Evolutionary conservation across 1,140 invertebrate species (phyloP).

Genomic region (Belonocnema kinseyi): DNA sequence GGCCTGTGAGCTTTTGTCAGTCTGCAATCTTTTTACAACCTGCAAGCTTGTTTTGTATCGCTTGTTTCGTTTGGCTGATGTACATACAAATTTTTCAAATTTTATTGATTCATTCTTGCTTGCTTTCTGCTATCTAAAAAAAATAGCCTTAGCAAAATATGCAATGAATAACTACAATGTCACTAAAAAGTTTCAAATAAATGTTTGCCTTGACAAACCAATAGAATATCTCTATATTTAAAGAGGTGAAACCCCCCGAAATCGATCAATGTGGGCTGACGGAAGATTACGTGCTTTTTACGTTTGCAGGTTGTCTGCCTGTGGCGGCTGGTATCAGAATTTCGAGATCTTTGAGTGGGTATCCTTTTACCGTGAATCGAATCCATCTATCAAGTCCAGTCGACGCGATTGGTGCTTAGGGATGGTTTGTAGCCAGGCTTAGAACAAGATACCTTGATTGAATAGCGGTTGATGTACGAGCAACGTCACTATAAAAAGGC

Average conservation of each 20-base stretch:
- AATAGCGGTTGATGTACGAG: slow-evolving; percentile 64
- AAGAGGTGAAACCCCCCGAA: background rate
- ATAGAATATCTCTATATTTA: background rate
- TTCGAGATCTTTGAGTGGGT: slow-evolving; percentile 44
- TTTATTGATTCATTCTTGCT: too few species aligned
- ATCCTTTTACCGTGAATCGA: slow-evolving; percentile 59
- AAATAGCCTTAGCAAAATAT: too few species aligned
- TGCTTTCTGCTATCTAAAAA: too few species aligned
- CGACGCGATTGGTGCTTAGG: slow-evolving; percentile 65
- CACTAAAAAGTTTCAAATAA: background rate
- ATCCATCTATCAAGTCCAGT: slow-evolving; percentile 63
- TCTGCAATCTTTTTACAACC: too few species aligned
- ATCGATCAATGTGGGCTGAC: slow-evolving; percentile 7
- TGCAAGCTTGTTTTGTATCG: too few species aligned
- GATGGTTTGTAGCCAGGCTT: slow-evolving; percentile 61
- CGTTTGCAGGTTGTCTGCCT: slow-evolving; percentile 42
- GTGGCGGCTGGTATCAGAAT: slow-evolving; percentile 44
- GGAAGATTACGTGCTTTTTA: slow-evolving; percentile 53
- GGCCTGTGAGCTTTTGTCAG: too few species aligned
- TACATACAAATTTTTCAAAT: too few species aligned
- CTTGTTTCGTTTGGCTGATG: too few species aligned
- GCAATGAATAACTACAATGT: too few species aligned
- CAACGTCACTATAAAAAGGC: slow-evolving; percentile 49
- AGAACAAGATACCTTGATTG: slow-evolving; percentile 68
- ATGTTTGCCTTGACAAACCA: background rate